Evolutionary conservation across 2,797 vertebrate genomes (phyloP), one percentile per base, ranked within the genome.

Genomic region (Sphenopsis melanotis): DNA sequence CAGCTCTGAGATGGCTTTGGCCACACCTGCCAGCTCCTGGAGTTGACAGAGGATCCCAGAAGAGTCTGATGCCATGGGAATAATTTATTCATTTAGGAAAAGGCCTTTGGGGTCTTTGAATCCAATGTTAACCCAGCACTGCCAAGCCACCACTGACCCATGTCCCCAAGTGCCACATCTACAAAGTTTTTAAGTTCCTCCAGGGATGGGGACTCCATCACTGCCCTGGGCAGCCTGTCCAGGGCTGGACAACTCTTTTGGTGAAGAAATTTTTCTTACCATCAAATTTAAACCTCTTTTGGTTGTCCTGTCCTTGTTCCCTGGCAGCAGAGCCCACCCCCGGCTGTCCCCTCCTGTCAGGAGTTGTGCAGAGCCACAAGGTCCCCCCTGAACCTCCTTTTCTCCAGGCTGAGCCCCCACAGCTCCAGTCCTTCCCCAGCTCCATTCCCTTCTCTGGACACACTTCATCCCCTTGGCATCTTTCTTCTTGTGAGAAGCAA

Each of bases 381-480:
- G 18, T 12, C 0, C 32, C 15, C 2, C 34, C n/a, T 18, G 56
- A 69, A 13, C n/a, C 44, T 41, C n/a, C 26, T 80, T 41, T 69
- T 1, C 63, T 75, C 30, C 82, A 81, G 44, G 8, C 3, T 69
- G 19, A 63, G 16, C 26, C 5, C 22, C 24, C 7, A 3, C 12
- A 63, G 32, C 47, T 41, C 32, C 61, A 63, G 49, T 0, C 30
- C 22, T 75, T 75, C 26, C 10, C 29, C 55, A 85, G n/a, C 42
- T 56, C 34, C 0, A 0, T 8, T 39, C n/a, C 29, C 30, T 27
- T 36, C 44, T 15, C 34, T 59, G 39, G 23, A 42, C 23, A 12
- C 1, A 0, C 39, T 32, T 1, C 69, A 64, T 3, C 23, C 13
- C 23, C 39, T 53, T 57, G n/a, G 15, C 13, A 5, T 8, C 32